Evolutionary conservation across 2,113 vertebrate species (phyloP), one percentile per base, ranked within the genome.

Genomic region (Mustelus asterias): DNA sequence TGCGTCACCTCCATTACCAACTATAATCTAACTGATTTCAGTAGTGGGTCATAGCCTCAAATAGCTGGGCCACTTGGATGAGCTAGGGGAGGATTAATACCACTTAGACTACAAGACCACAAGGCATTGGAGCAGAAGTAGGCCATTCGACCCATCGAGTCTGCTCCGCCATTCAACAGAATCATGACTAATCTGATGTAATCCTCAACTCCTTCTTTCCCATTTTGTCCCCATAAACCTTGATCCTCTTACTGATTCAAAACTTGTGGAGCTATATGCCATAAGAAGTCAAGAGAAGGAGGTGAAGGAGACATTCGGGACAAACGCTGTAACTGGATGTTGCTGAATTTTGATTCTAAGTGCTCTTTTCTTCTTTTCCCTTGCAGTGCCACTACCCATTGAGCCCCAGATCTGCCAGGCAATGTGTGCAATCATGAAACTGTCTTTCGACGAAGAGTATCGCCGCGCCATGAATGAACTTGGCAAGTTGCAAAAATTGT

Each of bases 401-500:
- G 99, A 99, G 96, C 98, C 98, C 0, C 99, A 99, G 98, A 99
- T 99, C 97, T 99, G 99, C 97, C 99, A 99, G 97, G 98, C 99
- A 96, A 98, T 98, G 95, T 99, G 99, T 0, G 99, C 98, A 2
- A 97, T 99, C 96, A 99, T 99, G 99, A 99, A 99, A 97, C 98
- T 99, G 1, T 99, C 99, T 41, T 99, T 99, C 0, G 99, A 99
- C 0, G 99, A 99, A 96, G 99, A 99, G 96, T 99, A 99, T 96
- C 97, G 99, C 1, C 98, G 98, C 0, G 99, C 99, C 96, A 99
- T 99, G 99, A 99, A 99, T 5, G 99, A 99, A 97, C 97, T 99
- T 65, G 99, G 99, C 99, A 96, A 96, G 98, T 96, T 69, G 65
- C 26, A 67, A 37, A 37, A 11, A 9, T 58, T 67, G 33, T 60